Conservation (phyloP, 2,113 vertebrate species). For the Dipodomys spectabilis region DNA sequence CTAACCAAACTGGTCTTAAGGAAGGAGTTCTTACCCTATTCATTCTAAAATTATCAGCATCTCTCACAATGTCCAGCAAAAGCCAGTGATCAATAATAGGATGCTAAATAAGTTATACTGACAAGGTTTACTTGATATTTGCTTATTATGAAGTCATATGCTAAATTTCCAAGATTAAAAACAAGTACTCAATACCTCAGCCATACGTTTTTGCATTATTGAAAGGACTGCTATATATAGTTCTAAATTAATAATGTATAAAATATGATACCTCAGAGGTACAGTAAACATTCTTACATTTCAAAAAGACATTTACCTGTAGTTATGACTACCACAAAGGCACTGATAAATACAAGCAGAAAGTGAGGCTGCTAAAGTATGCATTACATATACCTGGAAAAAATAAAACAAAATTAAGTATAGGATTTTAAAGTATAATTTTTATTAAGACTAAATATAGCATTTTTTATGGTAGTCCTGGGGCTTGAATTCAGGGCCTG, state of each 20-base stretch:
- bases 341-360: constrained; percentile 99
- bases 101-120: neutral
- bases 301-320: constrained; percentile 89
- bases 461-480: neutral
- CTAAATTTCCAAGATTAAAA: constrained; percentile 49
- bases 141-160: constrained; percentile 25
- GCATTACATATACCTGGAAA: constrained; percentile 95
- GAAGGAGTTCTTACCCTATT: neutral
- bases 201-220: neutral
- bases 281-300: constrained; percentile 57
- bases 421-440: constrained; percentile 1
- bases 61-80: neutral
- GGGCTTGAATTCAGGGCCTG: too few species aligned
- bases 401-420: constrained; percentile 12
- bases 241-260: constrained; percentile 18
- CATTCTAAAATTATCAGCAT: constrained; percentile 5
- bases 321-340: constrained; percentile 95
- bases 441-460: constrained; percentile 38
- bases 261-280: constrained; percentile 17
- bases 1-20: neutral
- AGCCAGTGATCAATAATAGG: constrained; percentile 30
- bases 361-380: constrained; percentile 96
- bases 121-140: constrained; percentile 16
- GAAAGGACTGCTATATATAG: neutral
- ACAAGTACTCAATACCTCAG: neutral